Evolutionary conservation across 2,888 invertebrate species (phyloP), one percentile per base, ranked within the genome.

Genomic region (Odontothrips loti): DNA sequence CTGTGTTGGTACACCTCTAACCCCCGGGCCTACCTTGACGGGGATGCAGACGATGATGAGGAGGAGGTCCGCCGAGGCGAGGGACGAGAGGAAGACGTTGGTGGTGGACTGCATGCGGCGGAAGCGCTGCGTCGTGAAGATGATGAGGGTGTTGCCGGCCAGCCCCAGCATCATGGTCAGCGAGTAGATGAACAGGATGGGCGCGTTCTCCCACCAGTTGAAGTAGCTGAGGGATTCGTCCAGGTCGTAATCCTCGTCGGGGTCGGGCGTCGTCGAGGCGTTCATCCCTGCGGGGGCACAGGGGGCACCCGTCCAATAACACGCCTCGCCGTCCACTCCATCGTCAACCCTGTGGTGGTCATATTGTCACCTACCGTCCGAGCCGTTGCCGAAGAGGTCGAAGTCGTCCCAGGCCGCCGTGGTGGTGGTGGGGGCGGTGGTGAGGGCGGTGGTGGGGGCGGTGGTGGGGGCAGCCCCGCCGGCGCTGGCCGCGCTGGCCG

Each of bases 21-120:
- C 34, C 34, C 34, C 3, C 3, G 3, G 20, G n/a, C 88, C 88
- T 87, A 92, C 92, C 90, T 92, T 93, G 20, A 93, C 91, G 12
- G 93, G 93, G 82, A 93, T 91, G 87, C 93, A 93, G 85, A 93
- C 89, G 82, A 90, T 87, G 82, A 93, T 91, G 79, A 93, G 89
- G 47, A 93, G 88, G 2, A 93, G 88, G 87, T 93, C 93, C 0
- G 93, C 92, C 0, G 91, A 90, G 11, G 93, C 92, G 82, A 93
- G 87, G 84, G 92, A 92, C 29, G 92, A 90, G 75, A 93, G 88
- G 85, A 93, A 92, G 80, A 92, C 90, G 85, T 93, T 93, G 43
- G 93, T 93, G 79, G 86, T 90, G 84, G 89, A 91, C 85, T 89
- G 89, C 90, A 91, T 90, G 80, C 90, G 86, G 81, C 89, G 86